Evolutionary conservation across 2,797 vertebrate species (phyloP).

Genomic region (Dipus sagitta): DNA sequence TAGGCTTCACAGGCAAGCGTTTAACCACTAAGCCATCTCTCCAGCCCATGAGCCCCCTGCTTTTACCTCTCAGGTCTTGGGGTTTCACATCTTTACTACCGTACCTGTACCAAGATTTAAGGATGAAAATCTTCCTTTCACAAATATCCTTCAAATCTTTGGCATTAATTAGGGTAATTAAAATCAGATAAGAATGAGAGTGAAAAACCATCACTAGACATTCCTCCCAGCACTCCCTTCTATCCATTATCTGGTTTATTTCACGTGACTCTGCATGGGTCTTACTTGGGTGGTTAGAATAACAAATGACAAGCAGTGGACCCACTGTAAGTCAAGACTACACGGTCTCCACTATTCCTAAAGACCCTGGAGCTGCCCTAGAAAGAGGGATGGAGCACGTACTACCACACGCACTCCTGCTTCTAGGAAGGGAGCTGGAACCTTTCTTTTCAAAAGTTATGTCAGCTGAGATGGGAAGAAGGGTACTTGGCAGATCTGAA

Average conservation of each 20-base stretch:
- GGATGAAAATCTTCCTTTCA: conserved; percentile 23
- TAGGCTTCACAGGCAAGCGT: too few species aligned
- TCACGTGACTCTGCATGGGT: conserved; percentile 41
- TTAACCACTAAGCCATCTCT: too few species aligned
- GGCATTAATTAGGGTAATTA: neutral
- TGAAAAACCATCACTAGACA: conserved; percentile 1
- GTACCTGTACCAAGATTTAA: neutral
- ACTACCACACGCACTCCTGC: neutral
- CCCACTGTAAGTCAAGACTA: neutral
- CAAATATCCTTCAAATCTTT: conserved; percentile 18
- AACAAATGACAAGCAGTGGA: conserved; percentile 34
- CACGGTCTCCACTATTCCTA: neutral
- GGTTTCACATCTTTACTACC: neutral
- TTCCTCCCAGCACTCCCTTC: conserved; percentile 31
- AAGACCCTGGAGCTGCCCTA: neutral
- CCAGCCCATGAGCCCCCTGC: too few species aligned
- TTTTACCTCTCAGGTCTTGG: neutral
- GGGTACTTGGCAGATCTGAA: neutral
- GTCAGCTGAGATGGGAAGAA: neutral
- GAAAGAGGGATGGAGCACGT: neutral
- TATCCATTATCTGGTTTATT: conserved; percentile 58
- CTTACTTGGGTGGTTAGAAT: conserved; percentile 39
- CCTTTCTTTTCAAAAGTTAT: neutral
- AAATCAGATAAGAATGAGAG: neutral
- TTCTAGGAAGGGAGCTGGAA: neutral